A percentile compares a stretch with the other conserved stretches of the same genome.
Evolutionary conservation across 2,888 invertebrate species (phyloP).

Genomic region (Pachydiplax longipennis): DNA sequence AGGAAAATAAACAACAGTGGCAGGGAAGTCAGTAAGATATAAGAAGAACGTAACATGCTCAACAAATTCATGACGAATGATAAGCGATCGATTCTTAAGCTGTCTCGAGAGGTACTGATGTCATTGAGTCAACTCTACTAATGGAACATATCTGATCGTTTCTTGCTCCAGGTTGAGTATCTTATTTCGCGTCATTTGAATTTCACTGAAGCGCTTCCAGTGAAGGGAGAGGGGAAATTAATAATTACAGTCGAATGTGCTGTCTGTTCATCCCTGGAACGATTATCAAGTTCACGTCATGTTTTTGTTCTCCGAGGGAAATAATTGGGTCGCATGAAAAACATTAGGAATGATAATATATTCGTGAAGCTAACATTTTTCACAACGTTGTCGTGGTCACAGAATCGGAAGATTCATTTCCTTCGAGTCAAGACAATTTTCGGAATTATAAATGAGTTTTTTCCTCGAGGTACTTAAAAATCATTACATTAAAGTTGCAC

Average conservation of each 20-base stretch:
- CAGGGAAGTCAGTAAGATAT: not conserved
- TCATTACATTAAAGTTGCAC: not conserved
- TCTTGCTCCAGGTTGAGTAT: not conserved
- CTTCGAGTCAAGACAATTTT: not conserved
- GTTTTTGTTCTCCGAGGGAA: not conserved
- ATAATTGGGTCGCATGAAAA: not conserved
- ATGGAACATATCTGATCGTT: not conserved
- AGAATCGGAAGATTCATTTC: not conserved
- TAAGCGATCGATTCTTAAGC: not conserved
- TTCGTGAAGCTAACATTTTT: not conserved
- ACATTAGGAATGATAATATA: not conserved
- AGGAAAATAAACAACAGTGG: not conserved
- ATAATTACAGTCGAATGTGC: not conserved
- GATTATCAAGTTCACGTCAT: not conserved
- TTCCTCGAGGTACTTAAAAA: not conserved
- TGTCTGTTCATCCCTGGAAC: not conserved
- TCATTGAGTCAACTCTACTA: not conserved
- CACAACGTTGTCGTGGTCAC: not conserved
- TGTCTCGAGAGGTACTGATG: not conserved
- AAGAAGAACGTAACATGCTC: not conserved
- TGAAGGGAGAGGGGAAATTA: not conserved
- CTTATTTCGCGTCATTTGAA: not conserved
- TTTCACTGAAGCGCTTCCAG: not conserved
- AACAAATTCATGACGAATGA: not conserved
- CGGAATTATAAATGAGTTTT: not conserved